Conservation (phyloP, 2,888 invertebrate species). For the Sinotaia quadrata region DNA sequence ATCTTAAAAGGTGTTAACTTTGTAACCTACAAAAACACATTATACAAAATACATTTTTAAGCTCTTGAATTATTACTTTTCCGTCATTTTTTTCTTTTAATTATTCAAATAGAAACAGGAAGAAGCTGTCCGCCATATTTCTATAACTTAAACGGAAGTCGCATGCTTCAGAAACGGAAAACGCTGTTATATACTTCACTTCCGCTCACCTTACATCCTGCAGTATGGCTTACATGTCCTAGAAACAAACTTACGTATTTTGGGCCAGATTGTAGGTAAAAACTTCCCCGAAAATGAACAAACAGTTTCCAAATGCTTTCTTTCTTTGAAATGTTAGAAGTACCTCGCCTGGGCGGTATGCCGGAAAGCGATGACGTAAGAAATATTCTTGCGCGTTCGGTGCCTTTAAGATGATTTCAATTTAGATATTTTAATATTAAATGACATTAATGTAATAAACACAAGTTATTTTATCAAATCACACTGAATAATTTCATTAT, state of each 20-base stretch:
- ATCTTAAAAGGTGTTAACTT: too few species aligned
- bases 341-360: conserved; percentile 33
- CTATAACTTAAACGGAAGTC: conserved; percentile 43
- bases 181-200: conserved; percentile 36
- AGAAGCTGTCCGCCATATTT: conserved; percentile 28
- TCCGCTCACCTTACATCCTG: conserved; percentile 30
- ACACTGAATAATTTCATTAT: too few species aligned
- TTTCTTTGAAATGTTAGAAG: conserved; percentile 32
- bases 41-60: too few species aligned
- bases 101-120: conserved; percentile 8
- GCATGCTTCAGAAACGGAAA: conserved; percentile 47
- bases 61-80: too few species aligned
- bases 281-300: neutral
- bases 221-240: neutral
- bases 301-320: neutral
- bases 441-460: too few species aligned
- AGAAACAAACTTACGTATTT: conserved; percentile 11
- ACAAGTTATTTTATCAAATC: too few species aligned
- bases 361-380: conserved; percentile 39
- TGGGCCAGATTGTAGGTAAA: conserved; percentile 1
- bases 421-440: too few species aligned
- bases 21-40: too few species aligned
- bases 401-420: too few species aligned
- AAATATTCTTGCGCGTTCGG: too few species aligned
- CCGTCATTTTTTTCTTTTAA: too few species aligned